Evolutionary conservation across 2,888 invertebrate genomes (phyloP).

Genomic region (Tetropium fuscum): DNA sequence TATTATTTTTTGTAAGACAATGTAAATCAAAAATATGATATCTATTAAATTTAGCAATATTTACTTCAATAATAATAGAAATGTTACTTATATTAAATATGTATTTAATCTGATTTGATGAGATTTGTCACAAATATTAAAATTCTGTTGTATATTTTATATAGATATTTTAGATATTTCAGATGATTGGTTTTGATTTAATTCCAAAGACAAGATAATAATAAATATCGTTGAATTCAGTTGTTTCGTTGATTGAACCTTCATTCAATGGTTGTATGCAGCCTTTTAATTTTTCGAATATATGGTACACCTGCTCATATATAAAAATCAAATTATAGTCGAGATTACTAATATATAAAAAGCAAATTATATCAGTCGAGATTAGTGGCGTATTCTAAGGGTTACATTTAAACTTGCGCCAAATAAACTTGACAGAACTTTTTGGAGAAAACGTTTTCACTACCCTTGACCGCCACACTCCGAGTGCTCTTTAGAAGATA

Average conservation of each 20-base stretch:
- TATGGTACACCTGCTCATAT: too few species aligned
- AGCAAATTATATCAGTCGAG: too few species aligned
- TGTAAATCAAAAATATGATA: slow-evolving; percentile 47
- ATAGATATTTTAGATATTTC: slow-evolving; percentile 39
- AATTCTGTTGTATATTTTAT: slow-evolving; percentile 36
- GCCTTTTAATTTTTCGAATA: neutral
- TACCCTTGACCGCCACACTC: too few species aligned
- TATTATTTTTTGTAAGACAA: slow-evolving; percentile 56
- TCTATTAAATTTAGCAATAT: slow-evolving; percentile 51
- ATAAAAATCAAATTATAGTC: too few species aligned
- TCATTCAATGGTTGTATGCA: neutral
- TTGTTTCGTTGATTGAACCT: slow-evolving; percentile 8
- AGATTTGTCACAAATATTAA: slow-evolving; percentile 3
- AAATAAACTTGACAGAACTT: too few species aligned
- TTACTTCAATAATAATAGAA: slow-evolving; percentile 20
- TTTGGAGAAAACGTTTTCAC: too few species aligned
- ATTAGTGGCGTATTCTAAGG: too few species aligned
- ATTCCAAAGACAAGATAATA: slow-evolving; percentile 51
- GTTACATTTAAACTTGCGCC: too few species aligned
- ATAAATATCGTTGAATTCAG: slow-evolving; percentile 52
- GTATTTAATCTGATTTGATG: neutral
- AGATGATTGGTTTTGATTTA: slow-evolving; percentile 39
- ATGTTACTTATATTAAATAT: slow-evolving; percentile 19
- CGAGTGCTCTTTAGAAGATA: too few species aligned
- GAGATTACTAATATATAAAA: too few species aligned